Conservation (phyloP, 2,113 vertebrate genomes). For the Larimichthys crocea region DNA sequence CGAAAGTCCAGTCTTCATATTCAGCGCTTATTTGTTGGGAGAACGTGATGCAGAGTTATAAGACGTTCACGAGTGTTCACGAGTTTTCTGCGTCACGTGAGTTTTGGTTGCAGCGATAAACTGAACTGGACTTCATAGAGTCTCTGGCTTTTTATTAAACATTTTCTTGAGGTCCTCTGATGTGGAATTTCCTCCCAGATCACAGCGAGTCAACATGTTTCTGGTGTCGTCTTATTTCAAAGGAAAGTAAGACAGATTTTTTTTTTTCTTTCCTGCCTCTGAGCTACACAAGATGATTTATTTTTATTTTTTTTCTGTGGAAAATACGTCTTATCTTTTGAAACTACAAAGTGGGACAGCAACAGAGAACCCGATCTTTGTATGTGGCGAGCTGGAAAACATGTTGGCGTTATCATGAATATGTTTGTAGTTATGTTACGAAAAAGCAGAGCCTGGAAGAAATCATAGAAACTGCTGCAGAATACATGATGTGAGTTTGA, state of each 20-base stretch:
- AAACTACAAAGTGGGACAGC: conserved; percentile 19
- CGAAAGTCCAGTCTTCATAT: not conserved
- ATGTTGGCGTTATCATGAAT: not conserved
- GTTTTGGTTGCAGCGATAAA: not conserved
- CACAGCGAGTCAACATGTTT: conserved; percentile 14
- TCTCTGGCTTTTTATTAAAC: not conserved
- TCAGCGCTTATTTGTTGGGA: not conserved
- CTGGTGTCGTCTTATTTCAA: not conserved
- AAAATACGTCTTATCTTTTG: conserved; percentile 19
- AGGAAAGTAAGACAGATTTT: not conserved
- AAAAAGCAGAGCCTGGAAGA: not conserved
- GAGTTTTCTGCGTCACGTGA: not conserved
- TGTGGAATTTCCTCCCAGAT: not conserved
- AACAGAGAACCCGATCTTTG: not conserved
- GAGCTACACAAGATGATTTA: not conserved
- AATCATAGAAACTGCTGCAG: no score
- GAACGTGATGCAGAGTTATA: not conserved
- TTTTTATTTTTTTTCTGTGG: conserved; percentile 14
- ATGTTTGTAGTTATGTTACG: not conserved
- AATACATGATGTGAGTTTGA: no score
- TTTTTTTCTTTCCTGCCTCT: not conserved
- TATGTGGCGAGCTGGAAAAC: not conserved
- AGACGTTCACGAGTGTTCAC: not conserved
- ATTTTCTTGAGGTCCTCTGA: not conserved
- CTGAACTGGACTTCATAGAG: conserved; percentile 6